Percentiles rank a stretch among this genome's conserved stretches.
These are phyloP conservation scores for Heliconius eleuchia DNA, from an alignment of 1,140 invertebrate species.

Conservation along the genomic window DNA sequence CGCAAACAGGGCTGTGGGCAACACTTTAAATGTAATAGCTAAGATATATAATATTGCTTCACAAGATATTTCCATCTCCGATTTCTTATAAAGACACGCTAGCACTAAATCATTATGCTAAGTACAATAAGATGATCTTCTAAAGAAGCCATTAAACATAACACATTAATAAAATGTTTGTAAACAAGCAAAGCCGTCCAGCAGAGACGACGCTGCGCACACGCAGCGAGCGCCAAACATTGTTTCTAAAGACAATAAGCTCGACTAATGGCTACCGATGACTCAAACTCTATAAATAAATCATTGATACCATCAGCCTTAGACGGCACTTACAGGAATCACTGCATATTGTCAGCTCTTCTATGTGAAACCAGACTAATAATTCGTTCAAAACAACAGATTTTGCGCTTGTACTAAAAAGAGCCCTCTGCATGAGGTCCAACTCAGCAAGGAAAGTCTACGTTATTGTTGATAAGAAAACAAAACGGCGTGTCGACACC, in stretches of 20 bases:
- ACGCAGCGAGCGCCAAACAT: slow-evolving; percentile 48
- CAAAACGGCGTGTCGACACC: slow-evolving; percentile 77
- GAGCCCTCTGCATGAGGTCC: slow-evolving; percentile 70
- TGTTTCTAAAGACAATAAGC: slow-evolving; percentile 63
- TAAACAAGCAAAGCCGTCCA: slow-evolving; percentile 76
- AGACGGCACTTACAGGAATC: slow-evolving; percentile 67
- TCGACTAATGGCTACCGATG: slow-evolving; percentile 70
- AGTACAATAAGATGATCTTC: slow-evolving; percentile 55
- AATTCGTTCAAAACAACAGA: slow-evolving; percentile 76
- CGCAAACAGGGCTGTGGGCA: too few species aligned
- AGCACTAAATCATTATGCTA: slow-evolving; percentile 58
- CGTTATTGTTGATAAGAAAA: slow-evolving; percentile 71
- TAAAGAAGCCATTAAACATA: slow-evolving; percentile 75
- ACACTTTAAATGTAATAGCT: too few species aligned
- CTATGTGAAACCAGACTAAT: slow-evolving; percentile 79
- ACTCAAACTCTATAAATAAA: slow-evolving; percentile 75
- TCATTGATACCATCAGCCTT: slow-evolving; percentile 60
- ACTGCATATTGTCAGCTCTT: slow-evolving; percentile 64
- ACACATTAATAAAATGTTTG: slow-evolving; percentile 80
- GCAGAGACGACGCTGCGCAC: slow-evolving; percentile 54
- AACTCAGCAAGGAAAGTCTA: slow-evolving; percentile 54
- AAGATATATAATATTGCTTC: too few species aligned
- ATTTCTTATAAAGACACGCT: neutral
- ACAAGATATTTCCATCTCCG: neutral
- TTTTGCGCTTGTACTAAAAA: slow-evolving; percentile 54